These are phyloP conservation scores for Numenius arquata DNA, from an alignment of 2,113 vertebrate species.

Conservation along the genomic window DNA sequence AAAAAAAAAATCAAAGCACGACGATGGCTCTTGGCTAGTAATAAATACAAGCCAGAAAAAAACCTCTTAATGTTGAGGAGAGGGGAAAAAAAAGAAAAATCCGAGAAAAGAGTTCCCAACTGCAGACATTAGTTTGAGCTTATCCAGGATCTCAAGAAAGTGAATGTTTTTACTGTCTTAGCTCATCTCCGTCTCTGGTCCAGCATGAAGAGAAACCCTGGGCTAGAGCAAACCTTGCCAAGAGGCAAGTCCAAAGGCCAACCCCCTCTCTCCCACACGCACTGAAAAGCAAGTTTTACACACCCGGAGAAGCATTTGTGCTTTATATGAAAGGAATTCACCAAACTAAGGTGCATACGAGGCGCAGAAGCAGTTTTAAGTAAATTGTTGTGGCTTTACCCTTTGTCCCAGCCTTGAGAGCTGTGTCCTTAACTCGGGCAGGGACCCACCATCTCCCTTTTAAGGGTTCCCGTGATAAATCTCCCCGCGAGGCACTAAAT, in stretches of 20 bases:
- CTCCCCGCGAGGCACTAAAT: background rate
- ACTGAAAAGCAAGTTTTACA: background rate
- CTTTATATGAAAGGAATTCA: background rate
- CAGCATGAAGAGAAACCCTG: background rate
- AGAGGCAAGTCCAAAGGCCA: background rate
- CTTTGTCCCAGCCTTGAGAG: background rate
- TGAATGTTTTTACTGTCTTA: rapidly evolving
- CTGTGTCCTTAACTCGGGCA: background rate
- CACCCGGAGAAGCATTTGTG: rapidly evolving
- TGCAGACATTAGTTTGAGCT: background rate
- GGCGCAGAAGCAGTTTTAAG: background rate
- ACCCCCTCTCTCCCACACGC: background rate
- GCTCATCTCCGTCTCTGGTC: background rate
- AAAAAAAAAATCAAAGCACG: background rate
- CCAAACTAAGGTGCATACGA: rapidly evolving
- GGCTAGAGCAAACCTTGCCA: background rate
- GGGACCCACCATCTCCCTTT: background rate
- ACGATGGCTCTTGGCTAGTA: background rate
- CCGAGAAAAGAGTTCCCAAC: background rate
- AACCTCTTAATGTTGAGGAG: rapidly evolving
- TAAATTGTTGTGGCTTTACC: background rate
- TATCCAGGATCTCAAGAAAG: background rate
- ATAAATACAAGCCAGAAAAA: background rate
- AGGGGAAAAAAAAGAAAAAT: background rate
- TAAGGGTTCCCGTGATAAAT: background rate